A percentile compares a stretch with the other conserved stretches of the same genome.
phyloP scores from a whole-genome alignment of 1,140 invertebrate species.

The Leptopilina clavipes region DNA sequence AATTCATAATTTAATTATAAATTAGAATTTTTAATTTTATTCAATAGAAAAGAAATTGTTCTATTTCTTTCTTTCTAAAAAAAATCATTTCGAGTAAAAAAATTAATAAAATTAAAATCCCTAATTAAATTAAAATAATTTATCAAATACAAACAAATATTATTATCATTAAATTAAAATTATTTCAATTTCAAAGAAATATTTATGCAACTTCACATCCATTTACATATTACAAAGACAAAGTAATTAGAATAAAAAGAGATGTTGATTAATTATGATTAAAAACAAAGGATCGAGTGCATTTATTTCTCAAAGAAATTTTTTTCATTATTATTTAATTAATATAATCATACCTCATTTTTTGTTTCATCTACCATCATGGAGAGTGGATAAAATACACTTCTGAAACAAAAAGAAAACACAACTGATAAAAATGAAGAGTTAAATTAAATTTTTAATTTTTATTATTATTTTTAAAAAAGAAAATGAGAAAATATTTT shows the following conservation, averaged over 20 bases:
- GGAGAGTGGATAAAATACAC: neutral
- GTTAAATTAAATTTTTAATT: neutral
- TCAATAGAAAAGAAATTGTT: no score
- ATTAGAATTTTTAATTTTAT: no score
- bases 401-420: neutral
- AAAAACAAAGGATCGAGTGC: neutral
- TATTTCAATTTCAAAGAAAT: neutral
- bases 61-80: no score
- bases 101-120: no score
- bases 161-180: neutral
- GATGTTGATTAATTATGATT: neutral
- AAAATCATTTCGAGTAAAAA: no score
- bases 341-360: no score
- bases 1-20: no score
- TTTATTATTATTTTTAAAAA: no score
- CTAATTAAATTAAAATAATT: no score
- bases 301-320: neutral
- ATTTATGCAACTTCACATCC: neutral
- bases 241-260: conserved; percentile 16
- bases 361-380: no score
- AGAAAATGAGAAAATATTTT: neutral
- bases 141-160: no score
- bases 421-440: neutral
- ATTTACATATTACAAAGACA: neutral
- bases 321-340: no score